Evolutionary conservation across 2,113 vertebrate species (phyloP), one percentile per base, ranked within the genome.

Genomic region (Embiotoca jacksoni): DNA sequence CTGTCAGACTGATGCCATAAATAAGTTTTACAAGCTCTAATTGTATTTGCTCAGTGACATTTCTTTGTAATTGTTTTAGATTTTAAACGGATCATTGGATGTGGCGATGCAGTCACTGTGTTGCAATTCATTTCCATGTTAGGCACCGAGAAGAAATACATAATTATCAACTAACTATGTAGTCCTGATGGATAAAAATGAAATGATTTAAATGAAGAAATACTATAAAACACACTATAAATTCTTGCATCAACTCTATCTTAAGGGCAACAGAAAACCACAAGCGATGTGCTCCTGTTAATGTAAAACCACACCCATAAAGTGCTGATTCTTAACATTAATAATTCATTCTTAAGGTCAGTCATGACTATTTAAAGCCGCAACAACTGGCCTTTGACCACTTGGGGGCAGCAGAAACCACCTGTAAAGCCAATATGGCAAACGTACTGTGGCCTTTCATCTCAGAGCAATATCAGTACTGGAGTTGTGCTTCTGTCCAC

Each of bases 41-140:
- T 66, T 72, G n/a, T 56, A 31, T 80, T 60, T 78, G 69, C 66
- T 33, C 35, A 67, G 37, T 72, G 75, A 49, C 47, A 66, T 61
- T 77, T 83, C 47, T 54, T 10, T 61, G 31, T 52, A 49, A 68
- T 65, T 44, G 11, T 46, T 63, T 83, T 57, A 3, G 15, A 35
- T 56, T 64, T 39, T 30, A 62, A 69, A 63, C 50, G 56, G 37
- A 35, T 9, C 16, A 53, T 11, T 54, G 3, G 54, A 37, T 60
- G 8, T 53, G 11, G 8, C 7, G 13, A 56, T 66, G 1, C 16
- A 78, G 5, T 63, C n/a, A 59, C 1, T 71, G 7, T 6, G 39
- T 6, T 36, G 36, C 46, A 14, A 56, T 71, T 75, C 47, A 16
- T 23, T 23, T 75, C 41, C 23, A 30, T 23, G 23, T 50, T 47